These are phyloP conservation scores for Drosophila putrida DNA, from an alignment of 2,888 invertebrate genomes.

Conservation along the genomic window DNA sequence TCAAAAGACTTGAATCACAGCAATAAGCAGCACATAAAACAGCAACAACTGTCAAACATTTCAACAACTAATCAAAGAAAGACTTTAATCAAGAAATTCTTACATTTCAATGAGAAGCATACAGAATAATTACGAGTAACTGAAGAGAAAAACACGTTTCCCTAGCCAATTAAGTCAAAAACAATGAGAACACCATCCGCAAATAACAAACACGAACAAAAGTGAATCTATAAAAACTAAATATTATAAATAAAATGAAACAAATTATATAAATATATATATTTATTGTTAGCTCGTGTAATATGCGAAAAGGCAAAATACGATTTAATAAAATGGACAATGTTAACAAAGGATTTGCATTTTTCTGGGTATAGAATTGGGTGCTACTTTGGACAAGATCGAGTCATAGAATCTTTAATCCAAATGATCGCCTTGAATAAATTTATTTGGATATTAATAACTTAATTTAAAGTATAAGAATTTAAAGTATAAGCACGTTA, in stretches of 20 bases:
- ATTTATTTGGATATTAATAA: too few relatives aligned
- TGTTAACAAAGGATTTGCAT: conserved; percentile 47
- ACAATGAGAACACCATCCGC: conserved; percentile 44
- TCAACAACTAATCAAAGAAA: conserved; percentile 56
- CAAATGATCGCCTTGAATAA: too few relatives aligned
- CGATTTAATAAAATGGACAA: conserved; percentile 69
- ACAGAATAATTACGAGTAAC: conserved; percentile 4
- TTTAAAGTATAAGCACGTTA: background rate
- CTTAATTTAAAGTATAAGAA: too few relatives aligned
- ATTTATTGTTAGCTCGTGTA: conserved; percentile 75
- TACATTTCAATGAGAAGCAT: conserved; percentile 51
- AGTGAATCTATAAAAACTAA: conserved; percentile 45
- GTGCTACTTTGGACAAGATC: too few relatives aligned
- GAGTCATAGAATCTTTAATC: too few relatives aligned
- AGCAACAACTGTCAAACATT: conserved; percentile 36
- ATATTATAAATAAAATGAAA: conserved; percentile 20
- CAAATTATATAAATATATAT: conserved; percentile 61
- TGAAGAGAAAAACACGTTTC: conserved; percentile 5
- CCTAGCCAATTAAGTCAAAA: conserved; percentile 57
- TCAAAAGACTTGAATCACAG: conserved; percentile 63
- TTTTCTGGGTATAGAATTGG: too few relatives aligned
- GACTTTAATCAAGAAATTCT: conserved; percentile 54
- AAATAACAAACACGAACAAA: conserved; percentile 33
- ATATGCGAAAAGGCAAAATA: conserved; percentile 60
- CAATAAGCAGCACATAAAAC: conserved; percentile 29